Percentiles rank a stretch among this genome's conserved stretches.
Conservation (phyloP, 2,113 vertebrate genomes). For the Chelonoidis abingdonii region DNA sequence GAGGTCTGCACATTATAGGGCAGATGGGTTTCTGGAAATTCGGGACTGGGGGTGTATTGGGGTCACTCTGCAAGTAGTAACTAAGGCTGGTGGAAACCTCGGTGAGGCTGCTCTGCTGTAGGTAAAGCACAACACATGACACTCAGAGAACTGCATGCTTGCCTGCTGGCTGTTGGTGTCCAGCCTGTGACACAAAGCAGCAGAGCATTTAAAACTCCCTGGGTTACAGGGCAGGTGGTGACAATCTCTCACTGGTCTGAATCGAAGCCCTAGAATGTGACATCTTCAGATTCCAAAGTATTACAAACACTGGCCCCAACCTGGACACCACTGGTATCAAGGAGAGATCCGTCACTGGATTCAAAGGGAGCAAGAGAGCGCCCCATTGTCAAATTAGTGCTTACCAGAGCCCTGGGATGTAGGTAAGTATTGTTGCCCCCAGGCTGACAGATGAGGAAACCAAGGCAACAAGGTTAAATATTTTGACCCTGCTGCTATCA, state of each 20-base stretch:
- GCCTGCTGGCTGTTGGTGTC: neutral
- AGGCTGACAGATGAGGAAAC: neutral
- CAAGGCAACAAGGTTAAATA: neutral
- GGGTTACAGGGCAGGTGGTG: neutral
- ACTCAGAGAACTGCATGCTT: neutral
- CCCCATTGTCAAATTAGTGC: neutral
- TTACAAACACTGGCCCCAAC: neutral
- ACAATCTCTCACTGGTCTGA: neutral
- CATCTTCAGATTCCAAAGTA: neutral
- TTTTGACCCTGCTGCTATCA: neutral
- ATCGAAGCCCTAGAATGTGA: neutral
- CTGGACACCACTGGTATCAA: neutral
- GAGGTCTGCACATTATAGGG: neutral
- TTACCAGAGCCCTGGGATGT: neutral
- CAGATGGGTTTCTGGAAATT: neutral
- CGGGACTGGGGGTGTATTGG: neutral
- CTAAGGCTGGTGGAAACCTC: neutral
- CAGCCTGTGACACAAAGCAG: neutral
- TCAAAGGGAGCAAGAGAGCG: neutral
- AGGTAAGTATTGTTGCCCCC: neutral
- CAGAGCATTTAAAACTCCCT: neutral
- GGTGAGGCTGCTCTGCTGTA: neutral
- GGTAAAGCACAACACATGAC: neutral
- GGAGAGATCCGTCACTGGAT: neutral
- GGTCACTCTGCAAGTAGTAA: neutral